Conservation (phyloP, 2,113 vertebrate species). For the Nicator chloris region DNA sequence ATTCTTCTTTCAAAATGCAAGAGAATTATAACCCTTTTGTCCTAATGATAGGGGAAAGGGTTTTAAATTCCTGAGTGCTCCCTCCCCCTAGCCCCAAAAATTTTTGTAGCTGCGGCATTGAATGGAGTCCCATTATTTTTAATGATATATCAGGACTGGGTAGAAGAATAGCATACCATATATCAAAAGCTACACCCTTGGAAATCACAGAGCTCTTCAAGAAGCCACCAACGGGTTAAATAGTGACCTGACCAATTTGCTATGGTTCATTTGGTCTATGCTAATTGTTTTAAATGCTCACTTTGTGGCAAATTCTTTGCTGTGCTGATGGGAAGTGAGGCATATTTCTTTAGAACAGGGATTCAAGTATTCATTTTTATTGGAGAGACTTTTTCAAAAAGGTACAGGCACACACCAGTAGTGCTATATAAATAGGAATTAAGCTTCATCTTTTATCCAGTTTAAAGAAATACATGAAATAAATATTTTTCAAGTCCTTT, state of each 20-base stretch:
- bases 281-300: conserved; percentile 67
- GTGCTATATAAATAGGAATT: conserved; percentile 18
- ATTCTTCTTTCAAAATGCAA: conserved; percentile 23
- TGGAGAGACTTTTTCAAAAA: conserved; percentile 13
- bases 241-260: conserved; percentile 19
- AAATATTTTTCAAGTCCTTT: conserved; percentile 11
- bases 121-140: conserved; percentile 61
- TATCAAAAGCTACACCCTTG: conserved; percentile 34
- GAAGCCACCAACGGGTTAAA: conserved; percentile 58
- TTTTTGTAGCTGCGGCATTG: conserved; percentile 27
- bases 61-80: conserved; percentile 36
- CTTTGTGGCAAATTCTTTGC: conserved; percentile 42
- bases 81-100: conserved; percentile 45
- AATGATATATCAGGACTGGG: conserved; percentile 42
- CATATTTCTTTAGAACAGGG: conserved; percentile 14
- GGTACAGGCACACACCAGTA: not conserved
- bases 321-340: conserved; percentile 26
- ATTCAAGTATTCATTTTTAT: conserved; percentile 17
- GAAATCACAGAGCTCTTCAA: conserved; percentile 46
- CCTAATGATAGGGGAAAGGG: conserved; percentile 47
- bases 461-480: conserved; percentile 6
- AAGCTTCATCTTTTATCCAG: conserved; percentile 19
- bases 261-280: conserved; percentile 50
- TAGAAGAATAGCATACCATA: conserved; percentile 40
- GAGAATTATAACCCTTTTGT: conserved; percentile 64